These are phyloP conservation scores for Leguminivora glycinivorella DNA, from an alignment of 1,140 invertebrate species.

Conservation along the genomic window DNA sequence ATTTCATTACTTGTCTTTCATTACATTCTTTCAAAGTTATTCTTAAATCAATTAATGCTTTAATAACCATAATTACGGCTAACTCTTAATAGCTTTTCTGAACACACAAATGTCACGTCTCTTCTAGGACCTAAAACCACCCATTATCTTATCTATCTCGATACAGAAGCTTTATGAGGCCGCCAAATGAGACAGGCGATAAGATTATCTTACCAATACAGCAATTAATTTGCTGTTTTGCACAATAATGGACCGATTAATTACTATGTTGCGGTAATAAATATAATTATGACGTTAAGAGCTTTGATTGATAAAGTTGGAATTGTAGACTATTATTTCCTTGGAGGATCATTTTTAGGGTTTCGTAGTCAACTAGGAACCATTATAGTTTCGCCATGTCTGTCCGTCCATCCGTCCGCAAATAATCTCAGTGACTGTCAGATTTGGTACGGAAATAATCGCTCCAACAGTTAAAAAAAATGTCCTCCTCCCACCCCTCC, in stretches of 20 bases:
- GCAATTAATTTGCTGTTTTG: constrained; percentile 27
- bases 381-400: too few species aligned
- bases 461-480: too few species aligned
- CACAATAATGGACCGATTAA: constrained; percentile 22
- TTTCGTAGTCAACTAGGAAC: too few species aligned
- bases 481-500: too few species aligned
- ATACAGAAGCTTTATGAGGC: constrained; percentile 18
- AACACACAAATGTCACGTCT: constrained; percentile 14
- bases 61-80: not conserved
- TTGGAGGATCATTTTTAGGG: too few species aligned
- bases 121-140: not conserved
- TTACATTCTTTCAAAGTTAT: too few species aligned
- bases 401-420: too few species aligned
- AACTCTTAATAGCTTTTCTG: constrained; percentile 10
- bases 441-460: too few species aligned
- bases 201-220: constrained; percentile 22
- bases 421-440: too few species aligned
- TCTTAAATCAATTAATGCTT: too few species aligned
- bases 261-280: constrained; percentile 1
- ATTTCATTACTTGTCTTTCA: too few species aligned
- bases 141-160: constrained; percentile 9
- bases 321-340: not conserved
- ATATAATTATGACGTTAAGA: constrained; percentile 2
- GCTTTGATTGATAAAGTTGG: not conserved
- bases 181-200: constrained; percentile 24